Percentiles rank a stretch among this genome's conserved stretches.
These are phyloP conservation scores for Dicyrtoma fusca DNA, from an alignment of 2,888 invertebrate genomes.

Conservation along the genomic window DNA sequence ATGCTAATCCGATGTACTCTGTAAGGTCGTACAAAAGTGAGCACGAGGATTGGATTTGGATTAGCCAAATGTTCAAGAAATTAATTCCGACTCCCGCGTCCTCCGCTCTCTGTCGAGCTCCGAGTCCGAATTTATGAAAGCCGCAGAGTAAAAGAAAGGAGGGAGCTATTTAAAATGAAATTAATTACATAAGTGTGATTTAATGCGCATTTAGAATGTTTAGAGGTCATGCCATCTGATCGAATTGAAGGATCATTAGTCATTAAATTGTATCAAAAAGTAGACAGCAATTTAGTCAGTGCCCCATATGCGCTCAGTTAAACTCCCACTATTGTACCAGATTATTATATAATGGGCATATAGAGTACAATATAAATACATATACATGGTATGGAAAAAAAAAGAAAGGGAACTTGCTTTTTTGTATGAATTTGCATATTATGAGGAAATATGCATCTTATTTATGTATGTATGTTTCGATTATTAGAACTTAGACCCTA, in stretches of 20 bases:
- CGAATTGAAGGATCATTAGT: constrained; percentile 21
- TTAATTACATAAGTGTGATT: no score
- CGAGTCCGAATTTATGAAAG: background rate
- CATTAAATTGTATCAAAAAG: constrained; percentile 29
- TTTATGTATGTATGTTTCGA: no score
- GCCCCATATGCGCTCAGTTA: constrained; percentile 53
- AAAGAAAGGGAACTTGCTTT: no score
- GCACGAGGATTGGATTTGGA: background rate
- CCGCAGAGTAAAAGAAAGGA: background rate
- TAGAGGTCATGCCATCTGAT: constrained; percentile 12
- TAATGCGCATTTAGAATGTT: background rate
- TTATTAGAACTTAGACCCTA: no score
- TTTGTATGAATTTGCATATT: no score
- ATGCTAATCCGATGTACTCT: no score
- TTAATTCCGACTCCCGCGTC: background rate
- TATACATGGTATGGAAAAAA: no score
- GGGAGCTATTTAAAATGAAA: background rate
- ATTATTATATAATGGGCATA: no score
- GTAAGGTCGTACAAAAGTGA: no score
- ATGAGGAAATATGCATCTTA: no score
- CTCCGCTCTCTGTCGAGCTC: background rate
- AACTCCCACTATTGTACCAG: no score
- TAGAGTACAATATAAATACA: no score
- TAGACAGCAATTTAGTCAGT: constrained; percentile 10
- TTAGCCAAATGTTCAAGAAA: constrained; percentile 20